These are phyloP conservation scores for Lepidothrix coronata DNA, from an alignment of 2,113 vertebrate genomes.

Conservation along the genomic window DNA sequence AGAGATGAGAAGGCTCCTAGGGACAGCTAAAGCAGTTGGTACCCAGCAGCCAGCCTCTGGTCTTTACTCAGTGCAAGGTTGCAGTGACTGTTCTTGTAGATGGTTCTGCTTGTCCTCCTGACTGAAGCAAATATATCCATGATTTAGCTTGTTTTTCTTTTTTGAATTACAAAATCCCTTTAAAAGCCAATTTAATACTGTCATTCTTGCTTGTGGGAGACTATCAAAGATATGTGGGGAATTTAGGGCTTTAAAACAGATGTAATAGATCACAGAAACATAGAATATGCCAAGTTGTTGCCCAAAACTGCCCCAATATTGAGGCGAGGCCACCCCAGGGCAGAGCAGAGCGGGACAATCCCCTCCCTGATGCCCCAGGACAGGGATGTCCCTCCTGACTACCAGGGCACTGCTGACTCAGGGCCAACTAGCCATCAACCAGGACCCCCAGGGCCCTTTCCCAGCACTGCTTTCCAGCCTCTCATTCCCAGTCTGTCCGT, in stretches of 20 bases:
- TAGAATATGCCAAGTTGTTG: neutral
- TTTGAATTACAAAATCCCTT: neutral
- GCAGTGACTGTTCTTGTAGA: neutral
- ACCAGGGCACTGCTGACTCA: neutral
- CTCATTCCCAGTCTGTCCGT: neutral
- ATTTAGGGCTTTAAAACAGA: neutral
- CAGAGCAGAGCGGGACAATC: neutral
- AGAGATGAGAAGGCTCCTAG: neutral
- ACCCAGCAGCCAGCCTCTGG: neutral
- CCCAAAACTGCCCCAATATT: neutral
- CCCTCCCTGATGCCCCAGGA: neutral
- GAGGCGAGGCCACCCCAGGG: neutral
- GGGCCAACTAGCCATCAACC: neutral
- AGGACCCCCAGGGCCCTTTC: neutral
- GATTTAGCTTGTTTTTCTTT: neutral
- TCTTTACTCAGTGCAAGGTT: neutral
- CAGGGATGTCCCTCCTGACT: neutral
- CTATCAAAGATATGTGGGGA: neutral
- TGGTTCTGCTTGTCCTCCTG: neutral
- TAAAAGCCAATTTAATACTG: neutral
- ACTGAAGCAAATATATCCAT: neutral
- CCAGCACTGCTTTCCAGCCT: neutral
- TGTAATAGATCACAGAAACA: neutral
- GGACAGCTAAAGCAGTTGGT: neutral
- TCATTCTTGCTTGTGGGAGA: neutral